Percentiles rank a stretch among this genome's conserved stretches.
Conservation (phyloP, 92 coral and sea anemone species). For the Epizoanthus rinbou region DNA sequence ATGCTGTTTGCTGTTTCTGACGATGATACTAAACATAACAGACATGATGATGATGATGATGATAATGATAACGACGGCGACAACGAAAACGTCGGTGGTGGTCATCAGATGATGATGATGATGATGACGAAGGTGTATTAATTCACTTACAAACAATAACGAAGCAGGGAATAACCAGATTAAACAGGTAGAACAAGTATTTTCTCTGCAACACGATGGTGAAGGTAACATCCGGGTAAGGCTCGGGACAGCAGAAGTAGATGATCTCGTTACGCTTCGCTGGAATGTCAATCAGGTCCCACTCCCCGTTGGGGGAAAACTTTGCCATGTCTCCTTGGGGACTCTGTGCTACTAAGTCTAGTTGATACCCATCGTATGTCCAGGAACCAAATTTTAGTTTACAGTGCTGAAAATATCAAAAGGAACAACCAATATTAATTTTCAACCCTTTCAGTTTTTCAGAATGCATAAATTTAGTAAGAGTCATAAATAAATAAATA, state of each 20-base stretch:
- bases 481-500: too few relatives aligned
- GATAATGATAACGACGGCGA: background rate
- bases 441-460: too few relatives aligned
- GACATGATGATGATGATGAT: too few relatives aligned
- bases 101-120: background rate
- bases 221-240: conserved; percentile 93
- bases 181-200: conserved; percentile 83
- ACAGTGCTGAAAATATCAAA: conserved; percentile 61
- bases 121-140: too few relatives aligned
- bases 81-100: background rate
- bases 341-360: conserved; percentile 75
- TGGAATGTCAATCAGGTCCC: conserved; percentile 88
- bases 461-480: too few relatives aligned
- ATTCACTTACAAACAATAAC: conserved; percentile 80
- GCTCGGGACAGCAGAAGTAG: conserved; percentile 86
- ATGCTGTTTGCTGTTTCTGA: too few relatives aligned
- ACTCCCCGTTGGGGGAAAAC: conserved; percentile 88
- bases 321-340: conserved; percentile 64
- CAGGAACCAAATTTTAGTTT: conserved; percentile 90
- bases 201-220: conserved; percentile 78
- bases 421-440: background rate
- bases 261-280: conserved; percentile 64
- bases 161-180: conserved; percentile 95
- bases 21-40: background rate
- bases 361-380: conserved; percentile 90